Conservation (phyloP, 2,797 vertebrate genomes). For the Paguma larvata region DNA sequence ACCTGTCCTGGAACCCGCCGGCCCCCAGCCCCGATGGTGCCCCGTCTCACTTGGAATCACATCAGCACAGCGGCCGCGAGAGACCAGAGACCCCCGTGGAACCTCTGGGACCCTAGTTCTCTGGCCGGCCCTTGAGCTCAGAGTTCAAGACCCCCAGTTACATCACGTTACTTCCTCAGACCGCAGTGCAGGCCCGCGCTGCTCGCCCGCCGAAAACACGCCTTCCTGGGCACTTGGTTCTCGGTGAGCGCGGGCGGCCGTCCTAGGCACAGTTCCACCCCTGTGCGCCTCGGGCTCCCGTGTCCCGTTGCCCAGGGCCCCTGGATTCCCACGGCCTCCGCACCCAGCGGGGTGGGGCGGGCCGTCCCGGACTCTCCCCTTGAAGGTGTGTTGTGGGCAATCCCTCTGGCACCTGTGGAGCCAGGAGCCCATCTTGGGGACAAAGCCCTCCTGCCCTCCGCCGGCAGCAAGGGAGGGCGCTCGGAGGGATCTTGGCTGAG, state of each 20-base stretch:
- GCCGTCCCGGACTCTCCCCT: too few species aligned
- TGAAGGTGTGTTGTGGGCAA: not conserved
- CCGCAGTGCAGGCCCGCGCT: fast-evolving
- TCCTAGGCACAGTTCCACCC: fast-evolving
- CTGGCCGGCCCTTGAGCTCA: not conserved
- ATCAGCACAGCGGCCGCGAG: fast-evolving
- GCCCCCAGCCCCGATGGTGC: fast-evolving
- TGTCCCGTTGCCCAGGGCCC: not conserved
- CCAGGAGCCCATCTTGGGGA: not conserved
- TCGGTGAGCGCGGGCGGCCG: fast-evolving
- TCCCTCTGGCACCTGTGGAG: too few species aligned
- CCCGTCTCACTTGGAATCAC: fast-evolving
- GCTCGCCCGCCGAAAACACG: fast-evolving
- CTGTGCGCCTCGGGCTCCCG: fast-evolving
- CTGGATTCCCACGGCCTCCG: not conserved
- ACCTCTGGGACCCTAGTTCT: not conserved
- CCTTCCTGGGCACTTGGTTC: not conserved
- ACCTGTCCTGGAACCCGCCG: fast-evolving
- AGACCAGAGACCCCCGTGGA: fast-evolving
- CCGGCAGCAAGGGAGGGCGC: too few species aligned
- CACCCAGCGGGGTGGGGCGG: fast-evolving
- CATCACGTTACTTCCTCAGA: fast-evolving
- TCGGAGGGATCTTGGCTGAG: fast-evolving
- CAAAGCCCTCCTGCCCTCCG: not conserved
- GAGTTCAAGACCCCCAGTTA: fast-evolving